Conservation (phyloP, 2,113 vertebrate species). For the Otus sunia region DNA sequence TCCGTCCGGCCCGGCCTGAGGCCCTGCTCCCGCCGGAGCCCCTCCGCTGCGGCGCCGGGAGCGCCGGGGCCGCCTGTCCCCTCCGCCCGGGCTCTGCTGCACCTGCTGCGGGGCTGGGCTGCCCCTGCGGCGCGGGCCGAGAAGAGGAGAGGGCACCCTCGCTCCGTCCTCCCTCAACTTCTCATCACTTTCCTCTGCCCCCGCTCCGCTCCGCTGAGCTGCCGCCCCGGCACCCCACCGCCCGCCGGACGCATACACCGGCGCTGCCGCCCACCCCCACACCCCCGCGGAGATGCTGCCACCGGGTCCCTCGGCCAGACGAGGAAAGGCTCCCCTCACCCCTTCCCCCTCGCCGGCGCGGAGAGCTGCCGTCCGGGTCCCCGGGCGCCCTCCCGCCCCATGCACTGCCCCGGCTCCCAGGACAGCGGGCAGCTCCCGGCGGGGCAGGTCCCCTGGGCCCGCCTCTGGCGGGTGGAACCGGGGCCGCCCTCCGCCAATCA, state of each 20-base stretch:
- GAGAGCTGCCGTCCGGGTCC: neutral
- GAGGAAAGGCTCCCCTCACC: neutral
- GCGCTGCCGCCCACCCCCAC: neutral
- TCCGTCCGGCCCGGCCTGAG: neutral
- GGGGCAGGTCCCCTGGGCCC: neutral
- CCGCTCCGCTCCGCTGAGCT: neutral
- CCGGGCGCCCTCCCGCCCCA: neutral
- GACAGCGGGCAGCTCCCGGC: neutral
- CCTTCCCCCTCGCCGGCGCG: neutral
- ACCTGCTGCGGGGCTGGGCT: conserved; percentile 21
- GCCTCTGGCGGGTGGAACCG: conserved; percentile 43
- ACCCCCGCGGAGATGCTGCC: neutral
- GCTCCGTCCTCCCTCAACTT: conserved; percentile 46
- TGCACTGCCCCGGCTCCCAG: neutral
- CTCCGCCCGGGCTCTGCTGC: conserved; percentile 1
- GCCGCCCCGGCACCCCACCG: neutral
- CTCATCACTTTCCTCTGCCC: conserved; percentile 30
- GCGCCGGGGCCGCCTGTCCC: conserved; percentile 1
- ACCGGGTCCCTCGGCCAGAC: too few species aligned
- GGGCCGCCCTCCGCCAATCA: neutral
- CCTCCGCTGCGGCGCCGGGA: neutral
- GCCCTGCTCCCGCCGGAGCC: neutral
- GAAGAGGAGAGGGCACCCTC: neutral
- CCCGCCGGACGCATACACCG: neutral
- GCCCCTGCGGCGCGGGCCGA: neutral